phyloP scores from a whole-genome alignment of 2,888 invertebrate genomes.

The Anaspis maculata region DNA sequence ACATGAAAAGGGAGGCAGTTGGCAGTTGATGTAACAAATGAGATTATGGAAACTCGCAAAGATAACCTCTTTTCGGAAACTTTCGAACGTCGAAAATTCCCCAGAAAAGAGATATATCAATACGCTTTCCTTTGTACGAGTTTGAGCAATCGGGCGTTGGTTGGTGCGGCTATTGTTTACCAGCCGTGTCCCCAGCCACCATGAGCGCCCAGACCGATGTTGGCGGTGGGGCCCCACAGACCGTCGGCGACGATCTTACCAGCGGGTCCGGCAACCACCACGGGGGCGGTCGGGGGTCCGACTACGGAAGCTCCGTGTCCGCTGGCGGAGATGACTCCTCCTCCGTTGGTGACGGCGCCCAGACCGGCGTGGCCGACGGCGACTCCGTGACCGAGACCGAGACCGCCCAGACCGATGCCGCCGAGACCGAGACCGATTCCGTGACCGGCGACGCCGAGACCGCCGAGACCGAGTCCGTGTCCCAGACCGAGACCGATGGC shows the following conservation, averaged over 20 bases:
- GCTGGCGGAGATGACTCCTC: conserved; percentile 22
- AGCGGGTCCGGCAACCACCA: conserved; percentile 26
- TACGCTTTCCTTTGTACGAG: too few relatives aligned
- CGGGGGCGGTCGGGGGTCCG: conserved; percentile 29
- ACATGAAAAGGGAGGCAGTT: conserved; percentile 7
- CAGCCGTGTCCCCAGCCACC: conserved; percentile 4
- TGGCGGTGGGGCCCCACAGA: conserved; percentile 24
- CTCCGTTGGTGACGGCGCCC: conserved; percentile 15
- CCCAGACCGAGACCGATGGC: conserved; percentile 5
- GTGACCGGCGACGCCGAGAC: conserved; percentile 7
- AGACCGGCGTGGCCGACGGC: conserved; percentile 3
- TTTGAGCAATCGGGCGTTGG: too few relatives aligned
- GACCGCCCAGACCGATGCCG: conserved; percentile 5
- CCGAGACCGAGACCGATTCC: conserved; percentile 9
- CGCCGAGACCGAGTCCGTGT: conserved; percentile 6
- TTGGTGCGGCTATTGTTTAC: conserved; percentile 1
- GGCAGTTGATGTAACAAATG: too few relatives aligned
- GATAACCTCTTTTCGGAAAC: too few relatives aligned
- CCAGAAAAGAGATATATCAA: too few relatives aligned
- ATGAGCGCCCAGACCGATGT: conserved; percentile 6
- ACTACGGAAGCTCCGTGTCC: conserved; percentile 29
- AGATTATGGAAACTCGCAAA: too few relatives aligned
- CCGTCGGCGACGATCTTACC: conserved; percentile 29
- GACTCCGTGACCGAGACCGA: conserved; percentile 3
- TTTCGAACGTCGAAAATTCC: too few relatives aligned